These are phyloP conservation scores for Cyclopterus lumpus DNA, from an alignment of 2,797 vertebrate genomes.

Conservation along the genomic window DNA sequence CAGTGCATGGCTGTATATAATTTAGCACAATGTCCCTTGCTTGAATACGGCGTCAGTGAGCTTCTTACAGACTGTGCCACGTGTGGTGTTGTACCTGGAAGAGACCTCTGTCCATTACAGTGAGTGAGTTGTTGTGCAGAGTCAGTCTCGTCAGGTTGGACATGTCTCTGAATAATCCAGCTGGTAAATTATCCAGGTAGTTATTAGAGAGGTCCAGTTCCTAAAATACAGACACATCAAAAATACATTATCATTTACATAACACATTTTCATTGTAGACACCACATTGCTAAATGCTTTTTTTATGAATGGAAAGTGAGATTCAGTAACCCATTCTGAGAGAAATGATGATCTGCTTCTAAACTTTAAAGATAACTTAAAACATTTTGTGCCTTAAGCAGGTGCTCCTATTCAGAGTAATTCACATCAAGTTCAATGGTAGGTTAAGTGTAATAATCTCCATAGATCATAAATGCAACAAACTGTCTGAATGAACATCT, in stretches of 20 bases:
- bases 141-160: constrained; percentile 92
- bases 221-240: constrained; percentile 49
- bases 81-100: constrained; percentile 80
- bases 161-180: constrained; percentile 90
- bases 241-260: neutral
- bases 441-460: neutral
- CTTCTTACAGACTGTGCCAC: neutral
- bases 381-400: constrained; percentile 6
- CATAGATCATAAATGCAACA: neutral
- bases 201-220: constrained; percentile 96
- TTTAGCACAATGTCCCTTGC: neutral
- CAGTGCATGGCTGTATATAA: neutral
- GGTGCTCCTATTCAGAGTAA: neutral
- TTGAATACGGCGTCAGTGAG: neutral
- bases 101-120: constrained; percentile 91
- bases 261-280: neutral
- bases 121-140: constrained; percentile 96
- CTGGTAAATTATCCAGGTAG: constrained; percentile 95
- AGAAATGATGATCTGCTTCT: constrained; percentile 8
- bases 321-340: neutral
- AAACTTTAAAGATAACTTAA: neutral
- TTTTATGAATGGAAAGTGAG: neutral
- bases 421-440: neutral
- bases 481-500: neutral
- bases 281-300: neutral